phyloP scores from a whole-genome alignment of 2,113 vertebrate species.

The Platichthys stellatus region DNA sequence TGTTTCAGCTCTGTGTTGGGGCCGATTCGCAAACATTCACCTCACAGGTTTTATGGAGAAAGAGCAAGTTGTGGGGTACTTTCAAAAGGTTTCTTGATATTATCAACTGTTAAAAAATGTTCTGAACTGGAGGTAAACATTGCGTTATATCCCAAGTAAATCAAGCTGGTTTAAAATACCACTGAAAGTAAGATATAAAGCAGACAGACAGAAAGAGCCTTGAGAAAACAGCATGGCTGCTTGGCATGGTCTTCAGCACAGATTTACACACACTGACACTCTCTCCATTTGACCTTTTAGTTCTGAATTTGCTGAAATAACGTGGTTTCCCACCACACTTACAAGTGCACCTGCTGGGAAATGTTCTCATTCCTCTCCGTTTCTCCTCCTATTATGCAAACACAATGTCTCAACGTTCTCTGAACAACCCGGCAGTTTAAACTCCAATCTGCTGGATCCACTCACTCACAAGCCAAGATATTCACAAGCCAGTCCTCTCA shows the following conservation, averaged over 20 bases:
- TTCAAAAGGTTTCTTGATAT: too few relatives aligned
- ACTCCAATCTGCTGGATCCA: background rate
- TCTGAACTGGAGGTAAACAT: background rate
- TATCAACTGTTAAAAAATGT: background rate
- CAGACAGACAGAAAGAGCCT: background rate
- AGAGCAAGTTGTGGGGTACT: too few relatives aligned
- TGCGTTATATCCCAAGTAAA: background rate
- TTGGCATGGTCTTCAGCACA: constrained; percentile 17
- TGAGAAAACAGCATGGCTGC: background rate
- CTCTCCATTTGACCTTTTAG: constrained; percentile 30
- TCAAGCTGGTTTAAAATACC: background rate
- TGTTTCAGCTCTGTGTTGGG: background rate
- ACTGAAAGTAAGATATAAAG: background rate
- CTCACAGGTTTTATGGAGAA: background rate
- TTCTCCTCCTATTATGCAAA: background rate
- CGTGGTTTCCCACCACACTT: background rate
- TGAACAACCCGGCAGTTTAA: background rate
- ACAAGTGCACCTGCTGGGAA: constrained; percentile 22
- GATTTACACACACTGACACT: constrained; percentile 7
- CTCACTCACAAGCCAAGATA: background rate
- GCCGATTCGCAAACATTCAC: background rate
- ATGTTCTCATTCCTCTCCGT: constrained; percentile 6
- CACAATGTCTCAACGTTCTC: background rate
- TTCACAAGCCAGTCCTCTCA: background rate
- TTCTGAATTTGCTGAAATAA: constrained; percentile 35